phyloP scores from a whole-genome alignment of 2,888 invertebrate genomes.

The Chalcis sispes region DNA sequence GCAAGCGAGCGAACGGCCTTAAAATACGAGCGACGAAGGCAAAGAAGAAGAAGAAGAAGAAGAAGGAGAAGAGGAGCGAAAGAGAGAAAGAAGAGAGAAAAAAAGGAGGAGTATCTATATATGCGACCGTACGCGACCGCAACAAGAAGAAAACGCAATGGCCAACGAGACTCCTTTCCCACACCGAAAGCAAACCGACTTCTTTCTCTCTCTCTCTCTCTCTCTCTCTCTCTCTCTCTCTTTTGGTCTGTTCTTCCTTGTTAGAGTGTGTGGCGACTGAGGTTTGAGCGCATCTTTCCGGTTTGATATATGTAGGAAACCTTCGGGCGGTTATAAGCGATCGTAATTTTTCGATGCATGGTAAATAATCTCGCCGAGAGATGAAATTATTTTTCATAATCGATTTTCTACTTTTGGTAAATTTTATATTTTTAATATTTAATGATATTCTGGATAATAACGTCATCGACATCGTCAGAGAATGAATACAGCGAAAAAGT shows the following conservation, averaged over 20 bases:
- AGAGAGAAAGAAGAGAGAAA: neutral
- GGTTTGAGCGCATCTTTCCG: slow-evolving; percentile 24
- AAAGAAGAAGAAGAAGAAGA: slow-evolving; percentile 9
- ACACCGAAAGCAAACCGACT: slow-evolving; percentile 24
- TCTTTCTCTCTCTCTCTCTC: slow-evolving; percentile 1
- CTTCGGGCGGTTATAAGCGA: neutral
- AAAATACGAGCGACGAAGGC: slow-evolving; percentile 42
- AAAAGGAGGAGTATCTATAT: slow-evolving; percentile 6
- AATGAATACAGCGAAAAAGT: no score
- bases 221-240: slow-evolving; percentile 21
- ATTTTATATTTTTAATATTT: no score
- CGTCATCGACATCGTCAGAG: no score
- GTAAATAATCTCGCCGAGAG: no score
- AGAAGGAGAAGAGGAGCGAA: neutral
- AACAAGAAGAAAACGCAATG: slow-evolving; percentile 41
- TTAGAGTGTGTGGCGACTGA: slow-evolving; percentile 9
- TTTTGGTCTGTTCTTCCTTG: slow-evolving; percentile 18
- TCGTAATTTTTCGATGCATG: no score
- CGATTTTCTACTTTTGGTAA: no score
- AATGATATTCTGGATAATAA: no score
- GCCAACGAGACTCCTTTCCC: slow-evolving; percentile 40
- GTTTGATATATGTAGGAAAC: slow-evolving; percentile 9
- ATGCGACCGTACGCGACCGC: slow-evolving; percentile 21
- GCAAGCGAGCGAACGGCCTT: no score
- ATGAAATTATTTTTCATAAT: no score